phyloP scores from a whole-genome alignment of 1,140 invertebrate species.

The Zaprionus kolodkinae region DNA sequence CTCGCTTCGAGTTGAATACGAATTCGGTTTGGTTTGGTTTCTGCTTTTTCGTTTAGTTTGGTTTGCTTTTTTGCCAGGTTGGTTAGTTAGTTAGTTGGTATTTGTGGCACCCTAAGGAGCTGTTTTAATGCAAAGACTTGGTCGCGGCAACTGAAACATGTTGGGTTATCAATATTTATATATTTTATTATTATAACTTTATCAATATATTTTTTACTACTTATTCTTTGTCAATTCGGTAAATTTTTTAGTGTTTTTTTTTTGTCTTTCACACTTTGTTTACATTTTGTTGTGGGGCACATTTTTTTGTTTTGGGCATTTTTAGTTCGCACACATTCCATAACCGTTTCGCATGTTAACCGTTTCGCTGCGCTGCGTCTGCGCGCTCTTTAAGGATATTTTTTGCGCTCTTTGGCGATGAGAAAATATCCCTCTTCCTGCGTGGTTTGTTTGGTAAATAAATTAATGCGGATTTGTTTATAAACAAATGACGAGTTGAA shows the following conservation, averaged over 20 bases:
- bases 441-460: not conserved
- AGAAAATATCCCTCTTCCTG: constrained; percentile 22
- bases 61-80: constrained; percentile 40
- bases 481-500: not conserved
- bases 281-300: constrained; percentile 39
- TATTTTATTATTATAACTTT: not conserved
- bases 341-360: constrained; percentile 60
- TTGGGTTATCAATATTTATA: not conserved
- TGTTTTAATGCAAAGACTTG: not conserved
- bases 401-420: constrained; percentile 39
- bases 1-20: constrained; percentile 5
- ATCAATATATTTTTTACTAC: not conserved
- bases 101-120: constrained; percentile 65
- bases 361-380: constrained; percentile 35
- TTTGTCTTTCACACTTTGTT: constrained; percentile 43
- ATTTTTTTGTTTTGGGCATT: constrained; percentile 63
- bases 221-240: not conserved
- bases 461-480: not conserved
- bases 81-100: constrained; percentile 54
- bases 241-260: constrained; percentile 1
- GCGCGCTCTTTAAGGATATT: constrained; percentile 54
- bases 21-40: constrained; percentile 45
- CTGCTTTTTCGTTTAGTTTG: constrained; percentile 46
- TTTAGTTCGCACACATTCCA: constrained; percentile 38
- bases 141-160: not conserved